Conservation (phyloP, 2,113 vertebrate genomes). For the Sigmodon hispidus region DNA sequence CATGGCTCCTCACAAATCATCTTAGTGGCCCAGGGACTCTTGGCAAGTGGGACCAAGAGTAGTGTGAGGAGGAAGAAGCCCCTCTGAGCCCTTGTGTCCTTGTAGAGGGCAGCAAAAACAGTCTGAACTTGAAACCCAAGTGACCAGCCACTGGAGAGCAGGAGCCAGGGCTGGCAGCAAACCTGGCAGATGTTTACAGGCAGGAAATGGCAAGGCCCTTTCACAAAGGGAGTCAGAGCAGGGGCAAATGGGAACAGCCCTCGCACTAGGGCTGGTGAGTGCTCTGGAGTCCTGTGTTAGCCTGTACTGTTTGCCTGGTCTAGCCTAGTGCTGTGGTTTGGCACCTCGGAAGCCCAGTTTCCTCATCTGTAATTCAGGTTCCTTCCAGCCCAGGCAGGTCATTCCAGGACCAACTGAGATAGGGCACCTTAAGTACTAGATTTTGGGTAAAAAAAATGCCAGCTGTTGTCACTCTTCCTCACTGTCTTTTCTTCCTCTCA, state of each 20-base stretch:
- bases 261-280: not conserved
- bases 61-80: no score
- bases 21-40: not conserved
- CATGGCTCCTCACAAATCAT: not conserved
- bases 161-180: no score
- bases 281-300: fast-evolving
- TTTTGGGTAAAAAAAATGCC: not conserved
- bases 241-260: not conserved
- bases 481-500: not conserved
- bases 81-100: not conserved
- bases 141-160: no score
- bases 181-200: not conserved
- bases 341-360: not conserved
- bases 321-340: not conserved
- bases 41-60: not conserved
- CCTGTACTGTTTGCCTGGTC: not conserved
- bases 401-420: not conserved
- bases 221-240: not conserved
- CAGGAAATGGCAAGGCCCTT: not conserved
- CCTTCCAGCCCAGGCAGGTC: not conserved
- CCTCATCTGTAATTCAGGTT: no score
- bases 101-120: not conserved
- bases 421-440: not conserved
- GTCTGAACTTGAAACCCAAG: not conserved
- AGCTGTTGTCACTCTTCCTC: not conserved